Conservation (phyloP, 2,113 vertebrate genomes). For the Axis porcinus region DNA sequence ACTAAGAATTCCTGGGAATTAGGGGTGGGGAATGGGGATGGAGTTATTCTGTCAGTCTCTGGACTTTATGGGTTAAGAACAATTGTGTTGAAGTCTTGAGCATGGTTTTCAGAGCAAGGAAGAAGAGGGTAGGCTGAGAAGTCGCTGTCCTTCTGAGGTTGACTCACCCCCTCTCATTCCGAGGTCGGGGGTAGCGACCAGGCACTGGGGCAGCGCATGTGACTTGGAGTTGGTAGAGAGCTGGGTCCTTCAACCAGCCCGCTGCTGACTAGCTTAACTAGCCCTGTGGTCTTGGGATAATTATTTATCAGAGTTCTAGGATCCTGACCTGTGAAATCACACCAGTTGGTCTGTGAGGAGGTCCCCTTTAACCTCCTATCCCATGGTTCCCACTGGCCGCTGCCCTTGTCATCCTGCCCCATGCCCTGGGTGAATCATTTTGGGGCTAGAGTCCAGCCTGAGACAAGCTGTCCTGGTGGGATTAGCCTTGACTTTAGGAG, state of each 20-base stretch:
- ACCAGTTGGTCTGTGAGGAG: neutral
- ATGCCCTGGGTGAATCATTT: neutral
- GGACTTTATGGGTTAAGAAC: neutral
- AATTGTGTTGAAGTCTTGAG: neutral
- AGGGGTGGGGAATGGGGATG: neutral
- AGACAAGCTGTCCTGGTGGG: constrained; percentile 16
- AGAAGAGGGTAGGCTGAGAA: neutral
- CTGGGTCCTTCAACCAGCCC: neutral
- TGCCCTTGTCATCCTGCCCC: neutral
- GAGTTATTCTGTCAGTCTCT: neutral
- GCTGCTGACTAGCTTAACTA: neutral
- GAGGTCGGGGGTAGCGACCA: too few species aligned
- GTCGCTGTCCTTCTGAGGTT: neutral
- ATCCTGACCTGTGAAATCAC: neutral
- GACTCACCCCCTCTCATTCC: neutral
- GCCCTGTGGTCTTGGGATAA: neutral
- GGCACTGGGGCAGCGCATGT: neutral
- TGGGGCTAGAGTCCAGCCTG: neutral
- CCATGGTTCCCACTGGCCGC: neutral
- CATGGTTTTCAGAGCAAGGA: neutral
- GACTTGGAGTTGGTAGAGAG: neutral
- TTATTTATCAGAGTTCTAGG: neutral
- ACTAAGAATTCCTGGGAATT: neutral
- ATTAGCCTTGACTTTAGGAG: constrained; percentile 51
- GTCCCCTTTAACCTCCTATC: neutral